phyloP scores from a whole-genome alignment of 2,888 invertebrate genomes.

The Rhaphigaster nebulosa region DNA sequence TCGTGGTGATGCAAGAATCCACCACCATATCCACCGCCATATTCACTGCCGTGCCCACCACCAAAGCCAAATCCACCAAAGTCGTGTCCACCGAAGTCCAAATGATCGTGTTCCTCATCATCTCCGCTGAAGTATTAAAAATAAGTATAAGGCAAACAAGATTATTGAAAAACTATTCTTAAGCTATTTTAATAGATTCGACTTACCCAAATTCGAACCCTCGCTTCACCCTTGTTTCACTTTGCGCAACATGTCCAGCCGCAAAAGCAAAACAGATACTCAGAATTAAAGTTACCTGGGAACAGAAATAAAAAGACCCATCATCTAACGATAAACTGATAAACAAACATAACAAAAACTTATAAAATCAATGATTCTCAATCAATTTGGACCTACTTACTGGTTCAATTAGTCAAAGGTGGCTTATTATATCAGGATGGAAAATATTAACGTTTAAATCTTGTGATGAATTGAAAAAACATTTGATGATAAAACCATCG shows the following conservation, averaged over 20 bases:
- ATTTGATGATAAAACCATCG: neutral
- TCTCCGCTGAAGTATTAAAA: neutral
- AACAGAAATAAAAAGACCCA: neutral
- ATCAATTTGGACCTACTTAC: neutral
- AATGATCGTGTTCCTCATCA: neutral
- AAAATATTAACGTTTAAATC: neutral
- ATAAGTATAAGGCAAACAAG: neutral
- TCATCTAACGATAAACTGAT: neutral
- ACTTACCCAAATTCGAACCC: conserved; percentile 19
- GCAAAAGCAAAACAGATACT: neutral
- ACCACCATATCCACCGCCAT: neutral
- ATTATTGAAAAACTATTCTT: neutral
- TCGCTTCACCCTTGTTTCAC: conserved; percentile 20
- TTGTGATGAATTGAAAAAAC: neutral
- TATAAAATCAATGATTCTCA: neutral
- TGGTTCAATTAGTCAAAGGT: too few species aligned
- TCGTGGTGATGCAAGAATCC: conserved; percentile 46
- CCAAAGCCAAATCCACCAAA: conserved; percentile 33
- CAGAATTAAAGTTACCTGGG: neutral
- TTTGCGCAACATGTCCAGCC: neutral
- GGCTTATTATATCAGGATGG: too few species aligned
- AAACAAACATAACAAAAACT: neutral
- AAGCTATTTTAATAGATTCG: neutral
- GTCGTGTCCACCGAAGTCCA: neutral
- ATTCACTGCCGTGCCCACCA: neutral